Conservation (phyloP, 2,888 invertebrate genomes). For the Drosophila helvetica region DNA sequence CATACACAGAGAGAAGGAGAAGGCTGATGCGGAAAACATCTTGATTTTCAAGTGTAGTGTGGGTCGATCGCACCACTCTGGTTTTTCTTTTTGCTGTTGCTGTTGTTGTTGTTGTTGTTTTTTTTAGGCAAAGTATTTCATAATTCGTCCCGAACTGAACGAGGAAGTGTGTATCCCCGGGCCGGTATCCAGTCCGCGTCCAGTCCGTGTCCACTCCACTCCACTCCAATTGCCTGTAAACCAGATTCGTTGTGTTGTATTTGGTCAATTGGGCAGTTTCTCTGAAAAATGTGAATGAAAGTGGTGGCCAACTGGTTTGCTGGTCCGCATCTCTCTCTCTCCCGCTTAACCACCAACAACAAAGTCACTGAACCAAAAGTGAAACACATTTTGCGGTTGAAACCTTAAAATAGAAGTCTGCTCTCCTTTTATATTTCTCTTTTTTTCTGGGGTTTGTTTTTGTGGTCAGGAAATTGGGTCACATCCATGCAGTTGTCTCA, state of each 20-base stretch:
- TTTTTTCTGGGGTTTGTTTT: slow-evolving; percentile 10
- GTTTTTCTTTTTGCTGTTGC: slow-evolving; percentile 1
- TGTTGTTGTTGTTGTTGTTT: not conserved
- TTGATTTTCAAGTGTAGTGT: slow-evolving; percentile 51
- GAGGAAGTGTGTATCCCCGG: slow-evolving; percentile 55
- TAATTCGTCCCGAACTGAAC: slow-evolving; percentile 55
- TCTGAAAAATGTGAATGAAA: slow-evolving; percentile 69
- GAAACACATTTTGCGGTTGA: slow-evolving; percentile 65
- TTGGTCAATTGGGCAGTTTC: slow-evolving; percentile 66
- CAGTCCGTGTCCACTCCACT: slow-evolving; percentile 44
- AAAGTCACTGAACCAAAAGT: slow-evolving; percentile 72
- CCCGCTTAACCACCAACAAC: slow-evolving; percentile 29
- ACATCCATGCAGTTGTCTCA: slow-evolving; percentile 22
- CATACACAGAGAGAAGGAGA: not conserved
- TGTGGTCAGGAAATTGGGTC: slow-evolving; percentile 36
- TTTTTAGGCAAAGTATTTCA: slow-evolving; percentile 59
- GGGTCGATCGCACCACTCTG: slow-evolving; percentile 51
- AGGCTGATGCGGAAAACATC: slow-evolving; percentile 60
- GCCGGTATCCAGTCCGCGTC: slow-evolving; percentile 35
- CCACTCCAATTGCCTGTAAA: slow-evolving; percentile 60
- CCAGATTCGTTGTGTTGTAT: slow-evolving; percentile 58
- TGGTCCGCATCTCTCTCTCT: slow-evolving; percentile 18
- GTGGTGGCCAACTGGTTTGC: slow-evolving; percentile 67
- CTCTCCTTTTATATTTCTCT: slow-evolving; percentile 28
- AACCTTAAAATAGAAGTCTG: slow-evolving; percentile 55